Base-by-base conservation (phyloP, 2,113 vertebrate species). In the Apistogramma diplotaenia region DNA sequence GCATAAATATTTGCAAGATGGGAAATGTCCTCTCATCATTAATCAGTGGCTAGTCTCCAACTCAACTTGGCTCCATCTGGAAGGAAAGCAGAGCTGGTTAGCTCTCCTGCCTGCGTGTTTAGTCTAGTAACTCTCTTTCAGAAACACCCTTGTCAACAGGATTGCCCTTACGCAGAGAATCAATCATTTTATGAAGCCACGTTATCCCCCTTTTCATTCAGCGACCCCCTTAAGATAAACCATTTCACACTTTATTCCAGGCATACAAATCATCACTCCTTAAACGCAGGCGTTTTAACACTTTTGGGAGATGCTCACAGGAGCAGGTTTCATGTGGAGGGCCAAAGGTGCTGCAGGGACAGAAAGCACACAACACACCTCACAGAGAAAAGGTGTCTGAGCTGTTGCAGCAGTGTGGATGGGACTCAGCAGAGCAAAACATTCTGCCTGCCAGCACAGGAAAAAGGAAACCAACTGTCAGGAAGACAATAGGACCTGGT, bases 401-500 rank as follows among this genome's bases (percentile, higher is more conserved):
- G 70, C 25, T 54, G 55, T 56, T 49, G 65, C 71, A 79, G 79
- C 65, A 80, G 49, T 76, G 23, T 82, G 65, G 74, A 84, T 73
- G 75, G 77, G 84, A 72, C 72, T 74, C 80, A 78, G 65, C 76
- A 33, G 74, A 88, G 83, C 72, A 43, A 35, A 35, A 53, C 79
- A 67, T 70, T 83, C 84, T 89, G 83, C 89, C 86, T 89, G 83
- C 89, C 88, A 88, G 78, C 55, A 88, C 89, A 94, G 93, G 92
- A 94, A 94, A 91, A 89, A 91, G 94, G 92, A 95, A 95, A 86
- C 84, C 65, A 73, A 88, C 71, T 87, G 91, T 90, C 92, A 92
- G 85, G 76, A 87, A 89, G 86, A 93, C 92, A 93, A 91, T 85
- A 31, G 59, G 62, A 74, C 25, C 77, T 19, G 75, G 74, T 73